phyloP scores from a whole-genome alignment of 2,113 vertebrate genomes.

The Cyprinus carpio region DNA sequence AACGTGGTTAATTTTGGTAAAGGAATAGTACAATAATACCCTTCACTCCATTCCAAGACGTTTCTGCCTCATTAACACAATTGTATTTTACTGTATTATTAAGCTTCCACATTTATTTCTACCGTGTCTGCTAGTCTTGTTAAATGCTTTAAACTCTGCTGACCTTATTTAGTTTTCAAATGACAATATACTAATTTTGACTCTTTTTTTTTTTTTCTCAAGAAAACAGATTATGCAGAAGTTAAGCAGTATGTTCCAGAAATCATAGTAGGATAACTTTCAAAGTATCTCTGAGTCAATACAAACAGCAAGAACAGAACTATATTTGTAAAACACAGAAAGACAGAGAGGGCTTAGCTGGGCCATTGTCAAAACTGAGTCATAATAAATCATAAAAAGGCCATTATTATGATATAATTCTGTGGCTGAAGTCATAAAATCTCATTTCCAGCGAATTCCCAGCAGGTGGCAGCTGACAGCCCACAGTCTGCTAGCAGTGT shows the following conservation, averaged over 20 bases:
- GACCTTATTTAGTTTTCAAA: not conserved
- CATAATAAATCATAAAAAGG: not conserved
- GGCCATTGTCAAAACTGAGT: not conserved
- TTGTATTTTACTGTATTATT: not conserved
- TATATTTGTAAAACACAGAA: not conserved
- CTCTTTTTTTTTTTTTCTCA: no score
- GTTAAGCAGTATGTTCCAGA: not conserved
- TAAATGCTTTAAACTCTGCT: no score
- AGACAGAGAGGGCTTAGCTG: not conserved
- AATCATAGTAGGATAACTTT: not conserved
- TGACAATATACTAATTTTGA: not conserved
- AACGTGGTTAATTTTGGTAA: no score
- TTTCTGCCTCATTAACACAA: not conserved
- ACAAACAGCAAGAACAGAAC: not conserved
- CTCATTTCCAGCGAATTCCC: conserved; percentile 73
- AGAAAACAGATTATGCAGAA: no score
- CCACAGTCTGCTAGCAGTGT: conserved; percentile 71
- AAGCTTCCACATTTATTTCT: not conserved
- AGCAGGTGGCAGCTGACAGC: conserved; percentile 73
- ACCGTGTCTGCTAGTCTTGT: not conserved
- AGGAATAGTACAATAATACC: no score
- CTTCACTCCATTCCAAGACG: not conserved
- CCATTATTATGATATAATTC: not conserved
- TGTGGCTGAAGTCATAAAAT: not conserved
- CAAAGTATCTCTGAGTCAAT: not conserved